Evolutionary conservation across 2,797 vertebrate species (phyloP).

Genomic region (Morelia viridis): DNA sequence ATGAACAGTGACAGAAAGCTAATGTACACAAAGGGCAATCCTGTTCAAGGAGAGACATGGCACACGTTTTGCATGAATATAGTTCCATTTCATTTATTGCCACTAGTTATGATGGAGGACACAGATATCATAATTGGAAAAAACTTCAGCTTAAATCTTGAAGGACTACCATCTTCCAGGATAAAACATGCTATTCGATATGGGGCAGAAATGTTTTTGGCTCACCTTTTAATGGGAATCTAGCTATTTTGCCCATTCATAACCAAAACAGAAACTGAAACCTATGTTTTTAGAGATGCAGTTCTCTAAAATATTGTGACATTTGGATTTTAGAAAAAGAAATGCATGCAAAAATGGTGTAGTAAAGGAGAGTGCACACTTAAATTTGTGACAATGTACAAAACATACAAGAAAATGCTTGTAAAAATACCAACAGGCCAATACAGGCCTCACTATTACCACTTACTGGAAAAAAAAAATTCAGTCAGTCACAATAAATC

Average conservation of each 20-base stretch:
- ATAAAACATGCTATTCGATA: background rate
- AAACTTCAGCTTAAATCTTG: background rate
- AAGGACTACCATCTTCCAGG: background rate
- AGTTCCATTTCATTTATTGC: background rate
- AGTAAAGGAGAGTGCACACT: background rate
- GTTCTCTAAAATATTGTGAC: background rate
- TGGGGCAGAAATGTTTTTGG: too few species aligned
- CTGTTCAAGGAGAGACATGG: background rate
- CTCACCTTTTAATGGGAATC: background rate
- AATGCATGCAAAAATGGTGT: background rate
- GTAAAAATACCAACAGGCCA: background rate
- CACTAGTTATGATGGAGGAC: background rate
- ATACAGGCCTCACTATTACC: background rate
- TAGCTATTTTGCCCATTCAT: background rate
- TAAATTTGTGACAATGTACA: background rate
- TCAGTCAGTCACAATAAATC: background rate
- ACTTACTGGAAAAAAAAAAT: background rate
- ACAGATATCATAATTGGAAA: background rate
- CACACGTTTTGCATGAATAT: background rate
- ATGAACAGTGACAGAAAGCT: background rate
- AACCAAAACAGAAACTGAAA: background rate
- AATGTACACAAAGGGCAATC: background rate
- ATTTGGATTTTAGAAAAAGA: background rate
- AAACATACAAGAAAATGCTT: background rate
- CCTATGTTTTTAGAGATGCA: background rate